Conservation (phyloP, 64 coral and sea anemone genomes). For the Porites lutea region DNA sequence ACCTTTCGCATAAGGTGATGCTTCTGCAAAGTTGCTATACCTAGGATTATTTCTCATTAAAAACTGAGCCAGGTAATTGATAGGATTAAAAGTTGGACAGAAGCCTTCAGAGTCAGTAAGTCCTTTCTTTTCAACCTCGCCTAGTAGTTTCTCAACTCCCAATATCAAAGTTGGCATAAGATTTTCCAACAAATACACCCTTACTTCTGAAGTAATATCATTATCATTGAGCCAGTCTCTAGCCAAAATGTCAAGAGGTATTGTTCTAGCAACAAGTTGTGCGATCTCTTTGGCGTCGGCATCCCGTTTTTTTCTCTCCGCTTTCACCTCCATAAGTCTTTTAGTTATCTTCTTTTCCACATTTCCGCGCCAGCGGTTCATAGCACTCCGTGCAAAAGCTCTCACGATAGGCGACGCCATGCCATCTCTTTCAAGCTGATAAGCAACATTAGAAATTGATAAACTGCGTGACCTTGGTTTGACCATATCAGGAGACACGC, state of each 20-base stretch:
- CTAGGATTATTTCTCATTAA: conserved; percentile 97
- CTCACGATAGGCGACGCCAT: conserved; percentile 76
- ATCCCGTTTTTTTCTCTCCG: conserved; percentile 81
- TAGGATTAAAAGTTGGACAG: conserved; percentile 94
- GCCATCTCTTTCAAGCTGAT: conserved; percentile 67
- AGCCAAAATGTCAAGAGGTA: conserved; percentile 93
- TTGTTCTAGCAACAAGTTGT: conserved; percentile 70
- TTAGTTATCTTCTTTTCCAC: conserved; percentile 84
- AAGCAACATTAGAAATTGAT: conserved; percentile 72
- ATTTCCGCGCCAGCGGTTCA: conserved; percentile 77
- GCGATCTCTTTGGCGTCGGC: conserved; percentile 78
- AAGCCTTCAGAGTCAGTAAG: conserved; percentile 79
- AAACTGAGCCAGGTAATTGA: conserved; percentile 94
- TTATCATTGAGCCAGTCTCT: conserved; percentile 97
- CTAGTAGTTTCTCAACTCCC: conserved; percentile 94
- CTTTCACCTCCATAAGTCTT: conserved; percentile 73
- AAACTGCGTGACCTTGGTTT: conserved; percentile 47
- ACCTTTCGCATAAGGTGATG: conserved; percentile 95
- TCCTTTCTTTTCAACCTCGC: conserved; percentile 80
- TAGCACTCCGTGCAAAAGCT: conserved; percentile 79
- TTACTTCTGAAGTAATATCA: conserved; percentile 81
- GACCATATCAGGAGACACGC: conserved; percentile 6
- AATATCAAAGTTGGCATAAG: conserved; percentile 92
- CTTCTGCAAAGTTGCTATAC: conserved; percentile 94
- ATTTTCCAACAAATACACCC: conserved; percentile 92